Conservation (phyloP, 2,797 vertebrate genomes). For the Neosilurus mollespiculum region DNA sequence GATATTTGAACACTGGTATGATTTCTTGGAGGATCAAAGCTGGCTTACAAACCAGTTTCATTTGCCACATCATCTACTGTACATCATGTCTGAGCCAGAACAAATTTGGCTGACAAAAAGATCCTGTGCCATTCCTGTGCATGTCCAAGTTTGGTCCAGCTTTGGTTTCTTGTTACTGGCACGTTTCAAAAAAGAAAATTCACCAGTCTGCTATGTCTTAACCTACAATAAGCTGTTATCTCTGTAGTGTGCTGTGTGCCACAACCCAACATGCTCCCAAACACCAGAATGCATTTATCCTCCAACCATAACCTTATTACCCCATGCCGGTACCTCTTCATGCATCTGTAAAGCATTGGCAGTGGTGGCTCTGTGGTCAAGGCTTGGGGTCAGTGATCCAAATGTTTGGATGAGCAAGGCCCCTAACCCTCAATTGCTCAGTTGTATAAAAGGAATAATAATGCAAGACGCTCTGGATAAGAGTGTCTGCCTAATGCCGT, state of each 20-base stretch:
- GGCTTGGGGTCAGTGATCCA: no score
- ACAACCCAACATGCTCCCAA: not conserved
- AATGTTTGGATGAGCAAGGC: no score
- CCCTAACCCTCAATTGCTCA: no score
- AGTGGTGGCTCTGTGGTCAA: no score
- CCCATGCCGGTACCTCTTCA: not conserved
- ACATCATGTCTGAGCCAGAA: not conserved
- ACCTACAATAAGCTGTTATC: not conserved
- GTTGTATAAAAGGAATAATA: no score
- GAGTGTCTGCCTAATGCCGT: no score
- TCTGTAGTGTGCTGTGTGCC: not conserved
- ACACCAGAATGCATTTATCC: not conserved
- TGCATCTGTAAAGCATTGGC: not conserved
- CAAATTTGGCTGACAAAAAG: not conserved
- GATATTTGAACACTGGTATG: not conserved
- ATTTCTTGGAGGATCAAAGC: not conserved
- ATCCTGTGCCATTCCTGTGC: not conserved
- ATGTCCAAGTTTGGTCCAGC: not conserved
- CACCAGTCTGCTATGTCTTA: not conserved
- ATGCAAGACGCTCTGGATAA: no score
- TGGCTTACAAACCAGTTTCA: not conserved
- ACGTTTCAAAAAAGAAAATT: not conserved
- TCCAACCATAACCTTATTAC: not conserved
- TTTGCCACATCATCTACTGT: not conserved
- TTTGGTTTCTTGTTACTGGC: not conserved